A percentile compares a stretch with the other conserved stretches of the same genome.
These are phyloP conservation scores for Diarsia brunnea DNA, from an alignment of 2,888 invertebrate species.

Conservation along the genomic window DNA sequence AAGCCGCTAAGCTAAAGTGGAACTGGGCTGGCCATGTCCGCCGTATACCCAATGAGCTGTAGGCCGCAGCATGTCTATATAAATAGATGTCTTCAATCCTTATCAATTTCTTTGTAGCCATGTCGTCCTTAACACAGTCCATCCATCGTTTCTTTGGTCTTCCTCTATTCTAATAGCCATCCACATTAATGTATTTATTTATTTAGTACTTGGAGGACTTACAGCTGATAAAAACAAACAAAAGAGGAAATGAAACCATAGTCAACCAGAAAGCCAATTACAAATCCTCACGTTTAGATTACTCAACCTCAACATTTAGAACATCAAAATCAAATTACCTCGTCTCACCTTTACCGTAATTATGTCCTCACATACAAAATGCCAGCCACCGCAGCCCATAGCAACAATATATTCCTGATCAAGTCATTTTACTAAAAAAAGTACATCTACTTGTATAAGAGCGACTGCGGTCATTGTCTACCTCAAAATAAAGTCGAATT, in stretches of 20 bases:
- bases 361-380: slow-evolving; percentile 2
- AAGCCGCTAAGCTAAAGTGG: no score
- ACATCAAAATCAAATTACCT: background rate
- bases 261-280: no score
- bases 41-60: no score
- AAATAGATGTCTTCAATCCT: background rate
- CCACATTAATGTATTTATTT: background rate
- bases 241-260: no score
- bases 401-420: slow-evolving; percentile 2
- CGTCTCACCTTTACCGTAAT: background rate
- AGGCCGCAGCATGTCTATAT: no score
- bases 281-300: no score
- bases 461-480: slow-evolving; percentile 21
- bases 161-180: no score
- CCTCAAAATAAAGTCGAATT: slow-evolving; percentile 21
- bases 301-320: background rate
- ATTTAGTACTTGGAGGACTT: no score
- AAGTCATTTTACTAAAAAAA: slow-evolving; percentile 3
- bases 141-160: no score
- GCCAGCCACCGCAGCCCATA: background rate
- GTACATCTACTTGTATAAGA: background rate
- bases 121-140: no score
- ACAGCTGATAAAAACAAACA: no score
- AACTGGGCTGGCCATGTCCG: no score
- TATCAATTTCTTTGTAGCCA: background rate